Percentiles rank a stretch among this genome's conserved stretches.
phyloP scores from a whole-genome alignment of 2,797 vertebrate genomes.

The Chlorospingus flavigularis region DNA sequence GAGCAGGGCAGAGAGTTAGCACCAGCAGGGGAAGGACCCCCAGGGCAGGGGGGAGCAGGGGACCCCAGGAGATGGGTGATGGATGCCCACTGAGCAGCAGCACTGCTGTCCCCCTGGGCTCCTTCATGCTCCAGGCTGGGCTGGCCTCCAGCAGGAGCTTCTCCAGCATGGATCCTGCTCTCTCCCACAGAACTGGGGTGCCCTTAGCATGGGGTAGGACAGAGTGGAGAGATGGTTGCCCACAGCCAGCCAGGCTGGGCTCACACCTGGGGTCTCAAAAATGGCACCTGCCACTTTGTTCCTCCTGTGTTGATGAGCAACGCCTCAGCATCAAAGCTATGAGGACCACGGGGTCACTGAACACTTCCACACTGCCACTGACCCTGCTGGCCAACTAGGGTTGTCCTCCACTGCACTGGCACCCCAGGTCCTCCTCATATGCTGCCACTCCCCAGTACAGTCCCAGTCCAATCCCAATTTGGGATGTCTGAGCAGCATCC shows the following conservation, averaged over 20 bases:
- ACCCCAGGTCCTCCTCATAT: neutral
- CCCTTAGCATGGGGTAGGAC: rapidly evolving
- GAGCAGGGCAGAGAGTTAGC: slow-evolving; percentile 74
- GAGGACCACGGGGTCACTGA: rapidly evolving
- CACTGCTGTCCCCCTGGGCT: neutral
- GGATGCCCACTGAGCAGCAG: neutral
- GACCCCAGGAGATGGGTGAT: neutral
- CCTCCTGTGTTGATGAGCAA: rapidly evolving
- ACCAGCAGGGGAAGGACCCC: neutral
- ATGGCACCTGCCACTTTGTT: neutral
- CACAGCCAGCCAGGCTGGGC: neutral
- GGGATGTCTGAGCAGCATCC: neutral
- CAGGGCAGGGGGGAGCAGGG: neutral
- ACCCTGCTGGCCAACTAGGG: neutral
- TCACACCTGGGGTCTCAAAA: neutral
- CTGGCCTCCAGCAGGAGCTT: neutral
- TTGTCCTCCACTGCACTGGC: neutral
- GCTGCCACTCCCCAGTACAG: neutral
- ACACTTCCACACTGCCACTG: neutral
- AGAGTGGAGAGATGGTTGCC: neutral
- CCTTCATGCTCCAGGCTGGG: neutral
- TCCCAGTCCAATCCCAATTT: neutral
- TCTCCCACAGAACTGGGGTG: neutral
- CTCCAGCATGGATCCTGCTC: neutral
- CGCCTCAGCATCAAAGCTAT: neutral